Evolutionary conservation across 2,888 invertebrate species (phyloP).

Genomic region (Gymnoscelis rufifasciata): DNA sequence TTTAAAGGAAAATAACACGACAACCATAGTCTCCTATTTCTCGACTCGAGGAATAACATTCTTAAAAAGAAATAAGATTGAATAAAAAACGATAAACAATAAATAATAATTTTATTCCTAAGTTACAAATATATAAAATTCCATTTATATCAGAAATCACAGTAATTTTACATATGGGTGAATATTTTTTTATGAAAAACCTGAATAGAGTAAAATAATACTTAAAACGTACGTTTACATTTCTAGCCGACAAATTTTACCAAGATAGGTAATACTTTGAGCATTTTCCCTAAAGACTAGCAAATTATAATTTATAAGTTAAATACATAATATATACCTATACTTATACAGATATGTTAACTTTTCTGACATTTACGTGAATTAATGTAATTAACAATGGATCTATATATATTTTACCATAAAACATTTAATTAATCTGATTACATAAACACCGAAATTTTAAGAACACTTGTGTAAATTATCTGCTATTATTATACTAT

Average conservation of each 20-base stretch:
- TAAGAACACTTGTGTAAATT: too few species aligned
- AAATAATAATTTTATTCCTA: constrained; percentile 44
- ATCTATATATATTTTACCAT: too few species aligned
- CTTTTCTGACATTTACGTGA: too few species aligned
- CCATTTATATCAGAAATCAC: constrained; percentile 41
- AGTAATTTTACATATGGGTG: constrained; percentile 36
- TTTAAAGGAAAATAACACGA: too few species aligned
- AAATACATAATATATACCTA: too few species aligned
- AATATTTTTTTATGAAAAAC: neutral
- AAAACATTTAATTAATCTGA: too few species aligned
- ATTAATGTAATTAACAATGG: too few species aligned
- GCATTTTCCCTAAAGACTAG: neutral
- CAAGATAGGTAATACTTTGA: neutral
- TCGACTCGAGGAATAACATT: too few species aligned
- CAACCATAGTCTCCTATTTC: too few species aligned
- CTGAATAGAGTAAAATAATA: neutral
- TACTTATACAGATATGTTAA: neutral
- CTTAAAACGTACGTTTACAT: neutral
- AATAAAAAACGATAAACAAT: constrained; percentile 41
- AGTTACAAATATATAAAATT: constrained; percentile 43
- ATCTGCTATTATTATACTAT: too few species aligned
- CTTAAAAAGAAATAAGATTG: neutral
- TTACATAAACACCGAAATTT: too few species aligned
- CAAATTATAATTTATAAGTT: neutral
- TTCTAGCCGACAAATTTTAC: too few species aligned